These are phyloP conservation scores for Neogale vison DNA, from an alignment of 2,113 vertebrate species.

Conservation along the genomic window DNA sequence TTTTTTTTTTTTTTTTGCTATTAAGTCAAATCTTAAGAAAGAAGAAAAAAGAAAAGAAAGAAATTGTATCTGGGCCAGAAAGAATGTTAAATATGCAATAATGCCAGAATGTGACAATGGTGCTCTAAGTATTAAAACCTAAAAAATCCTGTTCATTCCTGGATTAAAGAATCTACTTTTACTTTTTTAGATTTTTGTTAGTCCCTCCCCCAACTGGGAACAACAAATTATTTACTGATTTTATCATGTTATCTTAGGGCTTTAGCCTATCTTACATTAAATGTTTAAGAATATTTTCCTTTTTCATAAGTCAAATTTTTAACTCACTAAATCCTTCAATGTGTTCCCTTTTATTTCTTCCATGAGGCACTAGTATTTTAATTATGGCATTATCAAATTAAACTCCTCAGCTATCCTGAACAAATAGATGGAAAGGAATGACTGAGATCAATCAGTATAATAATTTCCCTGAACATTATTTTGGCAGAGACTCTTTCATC, in stretches of 20 bases:
- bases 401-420: background rate
- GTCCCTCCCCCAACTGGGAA: background rate
- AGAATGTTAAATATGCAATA: background rate
- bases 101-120: background rate
- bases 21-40: background rate
- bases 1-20: background rate
- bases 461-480: background rate
- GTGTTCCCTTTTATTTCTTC: background rate
- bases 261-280: background rate
- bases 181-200: background rate
- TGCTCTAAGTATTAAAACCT: background rate
- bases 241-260: background rate
- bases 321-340: background rate
- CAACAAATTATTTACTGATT: background rate
- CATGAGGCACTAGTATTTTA: background rate
- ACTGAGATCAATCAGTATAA: background rate
- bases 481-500: slow-evolving; percentile 4
- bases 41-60: background rate
- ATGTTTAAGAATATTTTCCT: background rate
- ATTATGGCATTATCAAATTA: slow-evolving; percentile 3
- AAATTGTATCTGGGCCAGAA: background rate
- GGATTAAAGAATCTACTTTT: background rate
- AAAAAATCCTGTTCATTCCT: background rate
- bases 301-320: background rate
- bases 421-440: background rate